These are phyloP conservation scores for Nautilus pompilius DNA, from an alignment of 1,140 invertebrate species.

Conservation along the genomic window DNA sequence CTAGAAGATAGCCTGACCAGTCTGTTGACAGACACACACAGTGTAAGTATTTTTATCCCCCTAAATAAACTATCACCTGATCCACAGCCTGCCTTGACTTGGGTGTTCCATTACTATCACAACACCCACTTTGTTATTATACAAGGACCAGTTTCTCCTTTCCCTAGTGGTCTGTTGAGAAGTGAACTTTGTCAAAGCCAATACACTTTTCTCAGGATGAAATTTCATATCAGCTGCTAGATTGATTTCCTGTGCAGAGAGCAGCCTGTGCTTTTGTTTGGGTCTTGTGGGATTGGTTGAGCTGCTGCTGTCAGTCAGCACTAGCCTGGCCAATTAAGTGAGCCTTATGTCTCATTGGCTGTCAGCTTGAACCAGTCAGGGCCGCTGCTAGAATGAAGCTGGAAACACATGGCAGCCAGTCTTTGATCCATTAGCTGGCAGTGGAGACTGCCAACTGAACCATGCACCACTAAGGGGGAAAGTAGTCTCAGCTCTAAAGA, in stretches of 20 bases:
- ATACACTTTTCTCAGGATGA: background rate
- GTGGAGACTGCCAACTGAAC: background rate
- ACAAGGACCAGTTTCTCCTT: background rate
- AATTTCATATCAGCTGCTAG: background rate
- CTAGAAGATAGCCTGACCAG: too few relatives aligned
- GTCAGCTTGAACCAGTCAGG: too few relatives aligned
- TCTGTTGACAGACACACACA: too few relatives aligned
- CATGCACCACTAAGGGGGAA: background rate
- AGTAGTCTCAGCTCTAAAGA: background rate
- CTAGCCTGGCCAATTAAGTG: background rate
- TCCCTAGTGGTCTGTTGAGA: background rate
- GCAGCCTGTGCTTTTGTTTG: background rate
- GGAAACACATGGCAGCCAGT: background rate
- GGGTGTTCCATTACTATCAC: conserved; percentile 8
- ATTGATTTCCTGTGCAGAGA: background rate
- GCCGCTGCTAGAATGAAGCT: too few relatives aligned
- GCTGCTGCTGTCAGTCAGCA: background rate
- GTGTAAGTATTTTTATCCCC: too few relatives aligned
- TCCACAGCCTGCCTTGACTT: conserved; percentile 1
- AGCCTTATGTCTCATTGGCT: too few relatives aligned
- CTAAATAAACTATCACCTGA: conserved; percentile 1
- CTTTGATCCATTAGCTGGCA: conserved; percentile 2
- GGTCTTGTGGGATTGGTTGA: background rate
- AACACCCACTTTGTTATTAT: conserved; percentile 12
- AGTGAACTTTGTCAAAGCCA: background rate